Conservation (phyloP, 2,113 vertebrate genomes). For the Rynchops niger region DNA sequence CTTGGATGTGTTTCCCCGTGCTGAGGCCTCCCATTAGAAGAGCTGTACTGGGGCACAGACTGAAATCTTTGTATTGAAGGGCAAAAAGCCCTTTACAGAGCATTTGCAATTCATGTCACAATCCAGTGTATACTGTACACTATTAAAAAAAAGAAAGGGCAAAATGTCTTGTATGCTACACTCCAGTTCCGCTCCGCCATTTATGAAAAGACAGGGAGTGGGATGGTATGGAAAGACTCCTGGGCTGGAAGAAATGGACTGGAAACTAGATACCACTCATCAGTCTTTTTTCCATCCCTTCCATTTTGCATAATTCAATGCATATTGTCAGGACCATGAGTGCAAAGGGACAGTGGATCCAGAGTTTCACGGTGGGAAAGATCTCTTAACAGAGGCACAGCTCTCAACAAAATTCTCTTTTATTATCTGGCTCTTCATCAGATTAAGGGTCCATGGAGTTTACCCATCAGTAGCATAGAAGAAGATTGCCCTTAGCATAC, state of each 20-base stretch:
- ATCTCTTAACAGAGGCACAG: not conserved
- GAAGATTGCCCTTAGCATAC: not conserved
- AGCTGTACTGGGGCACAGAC: not conserved
- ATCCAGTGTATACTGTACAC: not conserved
- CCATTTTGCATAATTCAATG: not conserved
- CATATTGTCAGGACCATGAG: not conserved
- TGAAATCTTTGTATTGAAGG: not conserved
- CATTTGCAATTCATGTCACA: not conserved
- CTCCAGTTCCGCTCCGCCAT: not conserved
- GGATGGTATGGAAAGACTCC: not conserved
- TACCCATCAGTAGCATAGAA: not conserved
- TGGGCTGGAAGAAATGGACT: not conserved
- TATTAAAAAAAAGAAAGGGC: not conserved
- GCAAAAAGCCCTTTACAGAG: not conserved
- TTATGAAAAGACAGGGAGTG: not conserved
- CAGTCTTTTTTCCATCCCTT: not conserved
- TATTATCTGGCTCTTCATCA: not conserved
- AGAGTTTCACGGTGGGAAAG: not conserved
- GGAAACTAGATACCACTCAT: not conserved
- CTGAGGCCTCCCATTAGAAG: conserved; percentile 41
- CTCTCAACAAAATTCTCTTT: not conserved
- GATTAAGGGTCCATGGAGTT: not conserved
- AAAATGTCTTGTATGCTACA: not conserved
- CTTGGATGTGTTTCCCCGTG: not conserved
- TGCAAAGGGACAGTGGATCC: not conserved